Conservation (phyloP, 2,113 vertebrate species). For the Thunnus maccoyii region DNA sequence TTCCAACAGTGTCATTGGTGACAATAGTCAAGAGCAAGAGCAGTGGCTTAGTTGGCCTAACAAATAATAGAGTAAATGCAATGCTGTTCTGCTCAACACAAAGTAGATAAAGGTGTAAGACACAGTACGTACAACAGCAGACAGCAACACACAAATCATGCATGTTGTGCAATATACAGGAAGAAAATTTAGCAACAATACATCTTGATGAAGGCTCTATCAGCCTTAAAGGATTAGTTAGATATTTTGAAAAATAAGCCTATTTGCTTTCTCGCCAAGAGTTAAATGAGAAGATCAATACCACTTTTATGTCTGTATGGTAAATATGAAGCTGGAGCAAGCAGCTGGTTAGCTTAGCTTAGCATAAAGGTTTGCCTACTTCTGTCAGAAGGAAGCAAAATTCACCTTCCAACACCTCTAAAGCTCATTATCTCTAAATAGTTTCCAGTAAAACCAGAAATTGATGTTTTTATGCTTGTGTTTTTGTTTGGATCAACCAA, state of each 20-base stretch:
- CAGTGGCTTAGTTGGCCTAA: background rate
- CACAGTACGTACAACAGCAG: background rate
- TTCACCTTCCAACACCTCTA: too few relatives aligned
- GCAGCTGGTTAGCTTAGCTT: too few relatives aligned
- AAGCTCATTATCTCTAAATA: too few relatives aligned
- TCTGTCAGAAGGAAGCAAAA: too few relatives aligned
- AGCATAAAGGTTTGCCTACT: too few relatives aligned
- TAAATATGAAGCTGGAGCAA: too few relatives aligned
- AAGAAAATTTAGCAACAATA: background rate
- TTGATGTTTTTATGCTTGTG: too few relatives aligned
- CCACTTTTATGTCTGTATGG: background rate
- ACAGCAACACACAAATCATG: background rate
- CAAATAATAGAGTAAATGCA: background rate
- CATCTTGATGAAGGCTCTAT: background rate
- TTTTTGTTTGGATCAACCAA: too few relatives aligned
- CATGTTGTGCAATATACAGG: background rate
- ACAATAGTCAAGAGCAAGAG: background rate
- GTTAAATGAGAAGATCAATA: background rate
- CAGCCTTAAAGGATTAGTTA: background rate
- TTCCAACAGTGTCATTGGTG: background rate
- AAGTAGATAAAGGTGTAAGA: background rate
- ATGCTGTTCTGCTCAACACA: background rate
- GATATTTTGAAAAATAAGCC: too few relatives aligned
- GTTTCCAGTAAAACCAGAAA: too few relatives aligned
- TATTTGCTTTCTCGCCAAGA: background rate